Base-by-base conservation (phyloP, 2,888 invertebrate genomes). In the Sinopyrophorus schimmeli region DNA sequence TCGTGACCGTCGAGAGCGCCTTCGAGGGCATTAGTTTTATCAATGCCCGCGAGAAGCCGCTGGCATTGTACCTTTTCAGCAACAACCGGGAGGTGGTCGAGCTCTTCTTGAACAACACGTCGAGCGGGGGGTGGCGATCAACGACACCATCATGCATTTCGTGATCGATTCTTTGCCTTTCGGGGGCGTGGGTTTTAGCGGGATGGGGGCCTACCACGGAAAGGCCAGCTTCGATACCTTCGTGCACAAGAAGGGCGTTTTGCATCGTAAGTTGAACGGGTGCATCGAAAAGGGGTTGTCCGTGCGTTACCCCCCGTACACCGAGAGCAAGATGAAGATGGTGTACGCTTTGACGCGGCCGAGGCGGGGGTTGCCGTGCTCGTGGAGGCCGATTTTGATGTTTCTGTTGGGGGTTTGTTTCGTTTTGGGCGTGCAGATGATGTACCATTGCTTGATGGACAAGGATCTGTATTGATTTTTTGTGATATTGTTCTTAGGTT, bases 151-250 rank as follows among this genome's bases (percentile, higher is more conserved):
- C 49, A 80, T 92, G 79, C 93, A 96, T 65, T 78, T 80, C 68
- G 78, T 80, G 79, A 94, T 95, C 74, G 91, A 92, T 50, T 84
- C 88, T 9, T 74, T 99, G 53, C 98, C 99, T 1, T 99, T 99
- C 73, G 99, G 99, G 34, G 99, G 99, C 4, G 92, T 99, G 37
- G 99, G 99, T 1, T 72, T 77, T 63, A 96, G 96, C 68, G 99
- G 99, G 27, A 91, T 95, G 76, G 96, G 96, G 18, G 76, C 82
- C 1, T 98, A 98, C 74, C 97, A 98, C 74, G 98, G 99, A 39
- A 87, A 87, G 73, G 77, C 80, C 54, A 86, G 90, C 0, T 97
- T 91, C 65, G 92, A 97, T 59, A 92, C 94, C 0, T 99, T 99
- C 75, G 86, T 89, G 0, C 98, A 99, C 74, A 86, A 88, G 67